Base-by-base conservation (phyloP, 2,888 invertebrate species). In the Ormyrus labotus region DNA sequence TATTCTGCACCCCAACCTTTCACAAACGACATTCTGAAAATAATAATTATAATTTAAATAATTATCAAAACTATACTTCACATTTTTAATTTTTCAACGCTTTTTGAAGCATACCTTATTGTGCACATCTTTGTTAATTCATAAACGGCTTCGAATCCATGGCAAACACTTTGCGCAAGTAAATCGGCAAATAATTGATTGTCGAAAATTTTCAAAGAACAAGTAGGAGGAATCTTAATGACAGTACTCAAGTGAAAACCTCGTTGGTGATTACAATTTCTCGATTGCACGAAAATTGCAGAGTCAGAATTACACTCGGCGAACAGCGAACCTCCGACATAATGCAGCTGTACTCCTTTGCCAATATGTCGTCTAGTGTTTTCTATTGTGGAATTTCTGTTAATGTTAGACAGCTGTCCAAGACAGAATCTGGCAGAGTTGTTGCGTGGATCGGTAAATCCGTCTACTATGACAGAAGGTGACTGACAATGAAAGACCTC, bases 1-100 rank as follows among this genome's bases (percentile, higher is more conserved):
- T 99, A 99, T 92, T 99, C 99, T 11, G 99, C 99, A 55, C 99
- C 99, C 99, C 99, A 99, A 2, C 99, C 99, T 90, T 99, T 99
- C 53, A 99, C 99, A 90, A 99, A 99, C 86, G 98, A 98, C 97
- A 99, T 98, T 84, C 99, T 93, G 85, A 2, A 85, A 85, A 72
- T 50, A 13, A 50, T 13, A n/a, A 50, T 6, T 9, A 9, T 53
- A 45, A 47, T 11, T n/a, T 13, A 51, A 69, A 5, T n/a, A 34
- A 45, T 69, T 57, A 57, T 13, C 13, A 51, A 51, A 34, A 11
- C 13, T 64, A 6, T 3, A 11, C 19, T 11, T 51, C 10, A 55
- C n/a, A 45, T 8, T 47, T 55, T 47, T 47, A 7, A 69, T 57
- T 9, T 11, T 57, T 57, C 10, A 45, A 11, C 2, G 64, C n/a